Evolutionary conservation across 2,113 vertebrate species (phyloP).

Genomic region (Felis chaus): DNA sequence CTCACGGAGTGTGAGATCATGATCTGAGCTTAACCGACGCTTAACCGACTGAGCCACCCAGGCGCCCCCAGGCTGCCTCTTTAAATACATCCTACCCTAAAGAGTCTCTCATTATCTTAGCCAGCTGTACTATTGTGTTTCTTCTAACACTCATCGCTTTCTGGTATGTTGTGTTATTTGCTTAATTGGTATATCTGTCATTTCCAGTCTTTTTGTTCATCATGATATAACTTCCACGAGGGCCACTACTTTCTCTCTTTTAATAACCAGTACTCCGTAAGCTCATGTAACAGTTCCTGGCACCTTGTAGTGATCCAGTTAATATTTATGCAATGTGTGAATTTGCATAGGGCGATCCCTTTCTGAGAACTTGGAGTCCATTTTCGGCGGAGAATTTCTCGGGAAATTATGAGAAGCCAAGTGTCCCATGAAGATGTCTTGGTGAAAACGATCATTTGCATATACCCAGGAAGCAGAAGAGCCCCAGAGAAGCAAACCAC

Average conservation of each 20-base stretch:
- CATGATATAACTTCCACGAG: background rate
- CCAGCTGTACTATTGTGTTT: background rate
- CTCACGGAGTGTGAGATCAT: too few species aligned
- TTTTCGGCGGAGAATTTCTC: background rate
- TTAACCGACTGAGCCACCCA: too few species aligned
- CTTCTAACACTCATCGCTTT: background rate
- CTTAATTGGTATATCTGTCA: background rate
- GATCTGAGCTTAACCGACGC: too few species aligned
- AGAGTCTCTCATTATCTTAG: background rate
- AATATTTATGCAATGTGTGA: background rate
- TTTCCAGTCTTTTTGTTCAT: background rate
- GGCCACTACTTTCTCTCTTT: background rate
- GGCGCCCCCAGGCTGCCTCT: background rate
- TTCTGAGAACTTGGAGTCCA: background rate
- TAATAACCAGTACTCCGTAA: background rate
- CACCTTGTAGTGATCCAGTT: background rate
- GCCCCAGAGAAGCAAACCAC: background rate
- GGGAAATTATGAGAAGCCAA: background rate
- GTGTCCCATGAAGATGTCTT: background rate
- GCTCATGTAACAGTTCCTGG: background rate
- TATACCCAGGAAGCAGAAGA: background rate
- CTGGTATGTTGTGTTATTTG: background rate
- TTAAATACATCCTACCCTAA: background rate
- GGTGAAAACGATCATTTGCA: background rate
- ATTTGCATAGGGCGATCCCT: background rate